phyloP scores from a whole-genome alignment of 2,797 vertebrate genomes.

The Sebastes reedi region DNA sequence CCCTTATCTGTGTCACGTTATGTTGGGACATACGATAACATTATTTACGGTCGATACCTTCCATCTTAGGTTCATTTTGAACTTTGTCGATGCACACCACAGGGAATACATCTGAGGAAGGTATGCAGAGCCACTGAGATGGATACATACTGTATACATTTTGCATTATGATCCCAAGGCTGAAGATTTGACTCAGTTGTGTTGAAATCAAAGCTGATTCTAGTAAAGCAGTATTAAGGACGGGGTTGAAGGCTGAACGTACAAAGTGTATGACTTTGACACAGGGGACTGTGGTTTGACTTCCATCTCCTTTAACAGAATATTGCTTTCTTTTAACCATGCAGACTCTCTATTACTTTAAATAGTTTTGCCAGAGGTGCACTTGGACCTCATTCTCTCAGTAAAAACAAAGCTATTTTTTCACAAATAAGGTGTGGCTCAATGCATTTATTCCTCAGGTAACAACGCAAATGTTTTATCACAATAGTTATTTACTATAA shows the following conservation, averaged over 20 bases:
- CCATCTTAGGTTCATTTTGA: background rate
- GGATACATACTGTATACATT: background rate
- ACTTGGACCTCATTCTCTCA: background rate
- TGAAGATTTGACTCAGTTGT: background rate
- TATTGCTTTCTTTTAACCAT: background rate
- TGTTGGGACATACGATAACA: background rate
- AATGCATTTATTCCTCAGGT: background rate
- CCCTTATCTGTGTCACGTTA: background rate
- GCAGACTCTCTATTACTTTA: background rate
- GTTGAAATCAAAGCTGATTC: background rate
- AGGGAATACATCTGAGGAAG: background rate
- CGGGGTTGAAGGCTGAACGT: background rate
- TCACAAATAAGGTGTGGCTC: background rate
- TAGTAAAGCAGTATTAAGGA: background rate
- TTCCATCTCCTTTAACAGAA: background rate
- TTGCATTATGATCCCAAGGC: background rate
- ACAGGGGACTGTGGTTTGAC: background rate
- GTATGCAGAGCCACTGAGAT: background rate
- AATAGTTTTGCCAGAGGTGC: background rate
- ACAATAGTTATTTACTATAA: background rate
- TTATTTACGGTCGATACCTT: slow-evolving; percentile 5
- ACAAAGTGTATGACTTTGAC: background rate
- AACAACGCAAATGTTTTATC: background rate
- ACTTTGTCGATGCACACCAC: background rate
- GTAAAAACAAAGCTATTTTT: background rate